Evolutionary conservation across 2,797 vertebrate species (phyloP).

Genomic region (Yasuhikotakia modesta): DNA sequence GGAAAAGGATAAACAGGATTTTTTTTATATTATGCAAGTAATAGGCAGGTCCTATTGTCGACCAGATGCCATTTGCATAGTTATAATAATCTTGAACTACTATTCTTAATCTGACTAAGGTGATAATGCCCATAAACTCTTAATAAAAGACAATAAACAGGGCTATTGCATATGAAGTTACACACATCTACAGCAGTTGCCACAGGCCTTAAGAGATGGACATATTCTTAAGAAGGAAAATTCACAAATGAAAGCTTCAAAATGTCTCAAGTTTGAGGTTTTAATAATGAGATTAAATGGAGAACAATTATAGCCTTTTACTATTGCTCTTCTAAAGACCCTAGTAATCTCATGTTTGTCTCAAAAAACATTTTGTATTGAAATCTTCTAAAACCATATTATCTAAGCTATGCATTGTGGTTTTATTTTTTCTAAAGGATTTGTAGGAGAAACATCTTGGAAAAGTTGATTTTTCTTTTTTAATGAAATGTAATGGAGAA

Average conservation of each 20-base stretch:
- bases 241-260: conserved; percentile 12
- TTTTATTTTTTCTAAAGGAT: background rate
- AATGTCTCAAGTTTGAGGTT: background rate
- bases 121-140: conserved; percentile 2
- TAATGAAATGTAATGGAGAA: background rate
- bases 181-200: conserved; percentile 39
- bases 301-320: background rate
- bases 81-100: conserved; percentile 3
- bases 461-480: background rate
- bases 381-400: background rate
- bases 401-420: too few relatives aligned
- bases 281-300: background rate
- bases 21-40: conserved; percentile 18
- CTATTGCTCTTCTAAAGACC: background rate
- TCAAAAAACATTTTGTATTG: background rate
- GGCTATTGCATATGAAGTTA: conserved; percentile 24
- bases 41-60: conserved; percentile 1
- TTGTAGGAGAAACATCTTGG: background rate
- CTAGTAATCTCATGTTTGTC: background rate
- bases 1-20: conserved; percentile 10
- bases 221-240: background rate
- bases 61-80: conserved; percentile 15
- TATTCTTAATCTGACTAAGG: background rate
- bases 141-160: conserved; percentile 18
- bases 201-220: conserved; percentile 25